Conservation (phyloP, 2,888 invertebrate species). For the Apodemia hepburni region DNA sequence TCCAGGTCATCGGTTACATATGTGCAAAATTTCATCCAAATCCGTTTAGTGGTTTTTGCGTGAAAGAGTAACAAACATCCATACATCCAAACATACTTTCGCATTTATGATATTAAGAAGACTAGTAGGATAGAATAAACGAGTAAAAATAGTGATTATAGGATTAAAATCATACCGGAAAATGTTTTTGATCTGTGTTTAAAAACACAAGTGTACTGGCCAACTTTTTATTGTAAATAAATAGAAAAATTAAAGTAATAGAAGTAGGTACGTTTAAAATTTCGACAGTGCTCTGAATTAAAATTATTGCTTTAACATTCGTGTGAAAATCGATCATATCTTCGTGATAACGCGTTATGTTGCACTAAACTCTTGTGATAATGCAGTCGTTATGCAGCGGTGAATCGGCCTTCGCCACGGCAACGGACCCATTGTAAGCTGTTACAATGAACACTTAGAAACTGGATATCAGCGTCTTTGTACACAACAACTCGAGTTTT, state of each 20-base stretch:
- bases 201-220: too few relatives aligned
- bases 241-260: too few relatives aligned
- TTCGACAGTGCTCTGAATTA: too few relatives aligned
- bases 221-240: too few relatives aligned
- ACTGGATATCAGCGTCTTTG: conserved; percentile 67
- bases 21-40: too few relatives aligned
- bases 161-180: not conserved
- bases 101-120: too few relatives aligned
- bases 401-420: conserved; percentile 72
- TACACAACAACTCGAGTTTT: conserved; percentile 51
- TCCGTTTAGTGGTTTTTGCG: too few relatives aligned
- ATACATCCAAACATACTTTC: too few relatives aligned
- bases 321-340: conserved; percentile 1
- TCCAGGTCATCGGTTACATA: too few relatives aligned
- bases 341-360: conserved; percentile 39
- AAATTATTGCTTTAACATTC: not conserved
- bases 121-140: not conserved
- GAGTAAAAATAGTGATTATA: not conserved
- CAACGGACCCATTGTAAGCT: conserved; percentile 61
- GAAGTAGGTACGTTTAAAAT: too few relatives aligned
- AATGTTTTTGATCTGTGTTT: not conserved
- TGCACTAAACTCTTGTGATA: conserved; percentile 40
- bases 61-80: too few relatives aligned
- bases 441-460: conserved; percentile 70
- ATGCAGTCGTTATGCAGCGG: conserved; percentile 66